Conservation (phyloP, 2,113 vertebrate genomes). For the Eublepharis macularius region DNA sequence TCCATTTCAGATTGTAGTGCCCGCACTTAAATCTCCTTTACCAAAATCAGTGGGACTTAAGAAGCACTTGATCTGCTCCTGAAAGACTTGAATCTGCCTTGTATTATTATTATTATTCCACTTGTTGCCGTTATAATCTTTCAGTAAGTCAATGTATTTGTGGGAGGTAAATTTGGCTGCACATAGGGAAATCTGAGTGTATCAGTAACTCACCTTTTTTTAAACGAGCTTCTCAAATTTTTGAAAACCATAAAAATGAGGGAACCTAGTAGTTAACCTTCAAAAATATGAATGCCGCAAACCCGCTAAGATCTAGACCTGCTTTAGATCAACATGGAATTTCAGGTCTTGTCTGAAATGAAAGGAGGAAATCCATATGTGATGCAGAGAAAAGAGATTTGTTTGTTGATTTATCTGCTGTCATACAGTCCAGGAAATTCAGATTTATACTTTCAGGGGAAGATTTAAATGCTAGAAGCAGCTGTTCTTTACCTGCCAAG, state of each 20-base stretch:
- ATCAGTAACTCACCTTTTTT: background rate
- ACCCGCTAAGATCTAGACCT: background rate
- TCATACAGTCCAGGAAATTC: conserved; percentile 1
- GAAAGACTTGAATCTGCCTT: background rate
- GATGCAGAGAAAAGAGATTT: background rate
- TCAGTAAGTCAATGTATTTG: background rate
- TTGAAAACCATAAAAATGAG: background rate
- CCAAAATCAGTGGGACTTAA: background rate
- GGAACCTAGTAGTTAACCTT: background rate
- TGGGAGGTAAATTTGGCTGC: background rate
- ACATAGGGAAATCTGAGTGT: background rate
- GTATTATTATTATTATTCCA: background rate
- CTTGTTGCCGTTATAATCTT: background rate
- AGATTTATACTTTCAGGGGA: conserved; percentile 18
- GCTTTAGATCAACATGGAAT: background rate
- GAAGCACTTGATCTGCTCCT: no score
- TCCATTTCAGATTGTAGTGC: no score
- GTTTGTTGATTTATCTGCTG: conserved; percentile 26
- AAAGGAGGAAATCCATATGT: background rate
- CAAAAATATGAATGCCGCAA: background rate
- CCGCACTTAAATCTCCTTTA: no score
- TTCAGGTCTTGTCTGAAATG: conserved; percentile 1
- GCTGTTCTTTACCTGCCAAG: conserved; percentile 8
- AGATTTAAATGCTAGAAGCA: conserved; percentile 23
- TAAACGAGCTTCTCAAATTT: background rate